Base-by-base conservation (phyloP, 2,888 invertebrate species). In the Apodemia mormo region DNA sequence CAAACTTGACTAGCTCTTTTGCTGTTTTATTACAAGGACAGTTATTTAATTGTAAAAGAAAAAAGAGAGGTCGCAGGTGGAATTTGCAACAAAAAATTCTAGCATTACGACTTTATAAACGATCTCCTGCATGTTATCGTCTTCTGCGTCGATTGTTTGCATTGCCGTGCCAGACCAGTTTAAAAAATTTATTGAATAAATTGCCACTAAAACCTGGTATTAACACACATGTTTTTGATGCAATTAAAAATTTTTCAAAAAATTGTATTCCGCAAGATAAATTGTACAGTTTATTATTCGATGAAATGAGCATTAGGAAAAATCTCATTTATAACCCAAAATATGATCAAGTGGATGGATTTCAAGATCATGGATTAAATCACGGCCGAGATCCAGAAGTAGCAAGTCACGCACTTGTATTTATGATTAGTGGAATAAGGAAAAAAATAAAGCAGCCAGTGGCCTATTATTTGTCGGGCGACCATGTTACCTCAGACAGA, bases 271-370 rank as follows among this genome's bases (percentile, higher is more conserved):
- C n/a, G n/a, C n/a, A n/a, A n/a, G n/a, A n/a, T n/a, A n/a, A 10
- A 22, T 54, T 54, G 7, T 54, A 54, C 22, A 54, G 54, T n/a
- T 22, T 54, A n/a, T 14, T 54, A n/a, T 54, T 54, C 8, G 54
- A 54, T n/a, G 54, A 54, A 54, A 54, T 54, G 54, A 54, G 54
- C 22, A 54, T 54, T 22, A 54, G n/a, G 6, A 54, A 54, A 54
- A 54, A 54, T 54, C 22, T 54, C n/a, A n/a, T n/a, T n/a, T n/a
- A n/a, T n/a, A n/a, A n/a, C n/a, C n/a, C n/a, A n/a, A n/a, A n/a
- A n/a, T n/a, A 54, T 22, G 14, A 54, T 8, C 22, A 22, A 22
- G 22, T 54, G 8, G 54, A 54, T 54, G 54, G 54, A 2, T 54
- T 54, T 7, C 14, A 54, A 54, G 54, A n/a, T 43, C 43, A 43